Evolutionary conservation across 2,113 vertebrate species (phyloP), one percentile per base, ranked within the genome.

Genomic region (Archocentrus centrarchus): DNA sequence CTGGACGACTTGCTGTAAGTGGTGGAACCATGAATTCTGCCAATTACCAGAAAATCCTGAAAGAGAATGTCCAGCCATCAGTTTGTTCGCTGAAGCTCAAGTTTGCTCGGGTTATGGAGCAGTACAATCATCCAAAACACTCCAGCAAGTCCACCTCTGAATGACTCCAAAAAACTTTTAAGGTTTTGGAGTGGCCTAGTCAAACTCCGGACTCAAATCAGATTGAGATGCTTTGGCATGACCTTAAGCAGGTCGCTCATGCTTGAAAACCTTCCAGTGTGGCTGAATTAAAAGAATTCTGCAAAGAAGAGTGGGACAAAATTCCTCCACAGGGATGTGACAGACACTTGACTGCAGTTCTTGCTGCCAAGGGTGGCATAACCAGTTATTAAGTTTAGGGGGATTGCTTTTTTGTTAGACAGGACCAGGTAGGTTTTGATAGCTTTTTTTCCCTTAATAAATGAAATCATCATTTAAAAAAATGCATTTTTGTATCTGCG

Each of bases 221-320:
- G 37, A 39, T 44, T 44, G 39, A 24, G n/a, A 66, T 66, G 41
- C 39, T 68, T 27, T 3, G 8, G 24, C 22, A 17, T 68, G 63
- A 47, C 22, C 39, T 18, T 44, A 44, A 44, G 41, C 13, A 66
- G 63, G 13, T 4, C 22, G 37, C 39, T 44, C n/a, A 10, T 66
- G 39, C 63, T 5, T 24, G 47, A 7, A 53, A 53, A 53, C 2
- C 47, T 15, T 17, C 47, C 15, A 50, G 2, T 15, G 37, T 66
- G 15, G 41, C 37, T 44, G 37, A 66, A 66, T 66, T 66, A 66
- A 41, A 44, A 66, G n/a, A 44, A 66, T 66, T 66, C 63, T 66
- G n/a, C 1, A 44, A 66, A 66, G 63, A 66, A 4, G 13, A 66
- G n/a, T 39, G 2, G 63, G 63, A 8, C 4, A 6, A 44, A 24